Conservation (phyloP, 2,797 vertebrate species). For the Tragelaphus eurycerus region DNA sequence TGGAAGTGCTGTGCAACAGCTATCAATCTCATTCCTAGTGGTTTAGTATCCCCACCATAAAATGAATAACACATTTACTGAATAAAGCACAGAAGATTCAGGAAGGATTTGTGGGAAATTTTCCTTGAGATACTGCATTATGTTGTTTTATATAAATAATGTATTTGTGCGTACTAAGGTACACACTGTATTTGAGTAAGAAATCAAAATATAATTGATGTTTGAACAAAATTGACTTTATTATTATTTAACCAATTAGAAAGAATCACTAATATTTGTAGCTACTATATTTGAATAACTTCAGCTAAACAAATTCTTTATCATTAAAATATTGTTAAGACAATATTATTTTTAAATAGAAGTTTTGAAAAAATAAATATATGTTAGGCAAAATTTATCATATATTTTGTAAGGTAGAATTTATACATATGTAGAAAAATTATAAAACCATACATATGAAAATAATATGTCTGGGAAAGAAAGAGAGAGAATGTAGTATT, state of each 20-base stretch:
- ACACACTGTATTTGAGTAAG: background rate
- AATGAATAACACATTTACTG: slow-evolving; percentile 6
- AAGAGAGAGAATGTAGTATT: background rate
- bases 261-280: background rate
- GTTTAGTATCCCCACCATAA: background rate
- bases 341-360: slow-evolving; percentile 23
- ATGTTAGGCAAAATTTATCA: background rate
- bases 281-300: background rate
- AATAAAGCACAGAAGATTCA: background rate
- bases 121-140: background rate
- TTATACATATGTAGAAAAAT: background rate
- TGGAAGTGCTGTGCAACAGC: slow-evolving; percentile 2
- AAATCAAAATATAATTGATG: background rate
- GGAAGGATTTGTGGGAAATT: background rate
- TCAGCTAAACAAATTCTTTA: background rate
- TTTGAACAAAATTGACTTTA: background rate
- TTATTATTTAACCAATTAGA: background rate
- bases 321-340: background rate
- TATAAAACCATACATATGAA: background rate
- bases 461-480: background rate
- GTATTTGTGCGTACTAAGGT: background rate
- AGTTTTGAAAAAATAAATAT: background rate
- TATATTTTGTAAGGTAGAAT: background rate
- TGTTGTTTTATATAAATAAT: background rate
- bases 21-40: background rate